These are phyloP conservation scores for Drosophila pegasa DNA, from an alignment of 2,888 invertebrate species.

Conservation along the genomic window DNA sequence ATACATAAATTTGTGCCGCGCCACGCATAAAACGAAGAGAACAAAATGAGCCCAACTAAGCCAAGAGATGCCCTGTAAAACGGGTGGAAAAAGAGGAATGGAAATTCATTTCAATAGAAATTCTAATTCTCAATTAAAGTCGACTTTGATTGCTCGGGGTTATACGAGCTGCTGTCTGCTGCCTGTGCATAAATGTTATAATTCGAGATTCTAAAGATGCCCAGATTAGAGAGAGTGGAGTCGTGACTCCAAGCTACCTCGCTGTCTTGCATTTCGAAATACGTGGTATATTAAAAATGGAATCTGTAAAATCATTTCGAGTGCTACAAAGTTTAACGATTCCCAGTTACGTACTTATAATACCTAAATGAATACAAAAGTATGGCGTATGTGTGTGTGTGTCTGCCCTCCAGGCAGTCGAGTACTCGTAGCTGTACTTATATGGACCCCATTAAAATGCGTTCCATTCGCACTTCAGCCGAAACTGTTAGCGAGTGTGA, in stretches of 20 bases:
- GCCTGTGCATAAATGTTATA: neutral
- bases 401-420: constrained; percentile 21
- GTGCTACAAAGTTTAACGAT: constrained; percentile 65
- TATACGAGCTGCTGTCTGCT: neutral
- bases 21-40: constrained; percentile 19
- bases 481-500: constrained; percentile 45
- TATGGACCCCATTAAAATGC: constrained; percentile 41
- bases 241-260: constrained; percentile 2
- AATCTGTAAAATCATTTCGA: constrained; percentile 59
- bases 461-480: constrained; percentile 16
- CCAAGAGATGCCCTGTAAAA: constrained; percentile 15
- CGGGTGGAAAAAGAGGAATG: neutral
- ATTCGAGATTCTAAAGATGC: neutral
- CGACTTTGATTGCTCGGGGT: neutral
- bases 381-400: neutral
- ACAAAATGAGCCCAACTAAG: neutral
- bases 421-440: constrained; percentile 49
- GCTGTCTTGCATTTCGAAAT: neutral
- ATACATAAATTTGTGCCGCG: constrained; percentile 73
- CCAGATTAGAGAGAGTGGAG: constrained; percentile 1
- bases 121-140: neutral
- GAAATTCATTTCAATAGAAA: neutral
- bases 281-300: constrained; percentile 28
- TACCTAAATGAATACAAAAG: constrained; percentile 42
- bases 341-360: constrained; percentile 50